These are phyloP conservation scores for Tholera decimalis DNA, from an alignment of 2,888 invertebrate genomes.

Conservation along the genomic window DNA sequence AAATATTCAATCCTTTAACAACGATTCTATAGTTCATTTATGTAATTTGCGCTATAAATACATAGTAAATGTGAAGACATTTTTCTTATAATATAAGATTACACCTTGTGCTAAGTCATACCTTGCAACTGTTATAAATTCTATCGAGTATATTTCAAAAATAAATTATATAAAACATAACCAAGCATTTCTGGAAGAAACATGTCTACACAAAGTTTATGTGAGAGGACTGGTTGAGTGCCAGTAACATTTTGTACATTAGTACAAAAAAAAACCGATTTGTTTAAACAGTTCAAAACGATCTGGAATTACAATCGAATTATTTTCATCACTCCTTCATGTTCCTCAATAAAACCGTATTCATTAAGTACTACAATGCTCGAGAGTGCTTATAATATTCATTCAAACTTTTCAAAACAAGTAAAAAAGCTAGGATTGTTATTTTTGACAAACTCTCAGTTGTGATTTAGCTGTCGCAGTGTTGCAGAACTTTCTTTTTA, in stretches of 20 bases:
- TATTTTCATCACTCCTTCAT: constrained; percentile 12
- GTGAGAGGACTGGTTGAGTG: constrained; percentile 14
- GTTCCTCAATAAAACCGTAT: constrained; percentile 23
- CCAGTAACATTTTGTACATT: constrained; percentile 44
- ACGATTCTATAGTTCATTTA: constrained; percentile 63
- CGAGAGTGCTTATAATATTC: constrained; percentile 18
- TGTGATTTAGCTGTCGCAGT: constrained; percentile 24
- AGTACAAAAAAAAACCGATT: constrained; percentile 19
- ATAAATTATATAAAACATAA: constrained; percentile 34
- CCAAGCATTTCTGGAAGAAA: constrained; percentile 46
- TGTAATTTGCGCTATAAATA: constrained; percentile 51
- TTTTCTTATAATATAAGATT: constrained; percentile 32
- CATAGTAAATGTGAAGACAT: constrained; percentile 37
- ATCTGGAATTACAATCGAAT: constrained; percentile 29
- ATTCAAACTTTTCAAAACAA: constrained; percentile 34
- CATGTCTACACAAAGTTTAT: constrained; percentile 18
- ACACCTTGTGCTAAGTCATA: constrained; percentile 55
- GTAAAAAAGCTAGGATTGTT: constrained; percentile 40
- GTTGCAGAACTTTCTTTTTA: constrained; percentile 38
- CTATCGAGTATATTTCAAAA: constrained; percentile 41
- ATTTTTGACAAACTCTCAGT: constrained; percentile 24
- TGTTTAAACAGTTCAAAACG: constrained; percentile 17
- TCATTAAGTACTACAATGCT: constrained; percentile 21
- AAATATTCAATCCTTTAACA: constrained; percentile 73
- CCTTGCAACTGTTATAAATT: constrained; percentile 49